Base-by-base conservation (phyloP, 2,113 vertebrate species). In the Psittacula cyanocephala region DNA sequence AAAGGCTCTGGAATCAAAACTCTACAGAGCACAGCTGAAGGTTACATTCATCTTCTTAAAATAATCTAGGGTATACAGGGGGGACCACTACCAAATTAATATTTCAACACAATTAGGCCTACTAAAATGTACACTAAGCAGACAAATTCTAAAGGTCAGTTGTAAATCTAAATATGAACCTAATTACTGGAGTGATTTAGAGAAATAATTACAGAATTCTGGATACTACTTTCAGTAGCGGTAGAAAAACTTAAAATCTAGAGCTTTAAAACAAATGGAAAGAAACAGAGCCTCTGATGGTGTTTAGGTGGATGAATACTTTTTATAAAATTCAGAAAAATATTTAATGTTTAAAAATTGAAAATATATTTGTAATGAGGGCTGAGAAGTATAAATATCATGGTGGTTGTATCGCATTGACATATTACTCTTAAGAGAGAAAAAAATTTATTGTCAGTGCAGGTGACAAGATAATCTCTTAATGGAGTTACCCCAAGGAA, bases 1-100 rank as follows among this genome's bases (percentile, higher is more conserved):
- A n/a, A n/a, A n/a, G n/a, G n/a, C n/a, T n/a, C n/a, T n/a, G n/a
- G n/a, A n/a, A n/a, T n/a, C n/a, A n/a, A n/a, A n/a, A n/a, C n/a
- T n/a, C n/a, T n/a, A n/a, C n/a, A n/a, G n/a, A n/a, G n/a, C n/a
- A n/a, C n/a, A n/a, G n/a, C n/a, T 97, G 95, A 97, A 97, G 96
- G 96, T 97, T 97, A 95, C 88, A 93, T 96, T 96, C 87, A 75
- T 82, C 89, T 94, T 91, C 86, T 95, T 82, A 94, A 96, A 97
- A 95, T 93, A 93, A 95, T 96, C 68, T 16, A 5, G 59, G 41
- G 14, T 87, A 71, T 81, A 64, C 55, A 87, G 81, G 47, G 80
- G 86, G 92, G 52, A 92, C 65, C 41, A 77, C 41, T 90, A 78
- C 81, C 60, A 96, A 95, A 93, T 93, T 91, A 41, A 76, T 85